Evolutionary conservation across 2,797 vertebrate species (phyloP), one percentile per base, ranked within the genome.

Genomic region (Dermochelys coriacea): DNA sequence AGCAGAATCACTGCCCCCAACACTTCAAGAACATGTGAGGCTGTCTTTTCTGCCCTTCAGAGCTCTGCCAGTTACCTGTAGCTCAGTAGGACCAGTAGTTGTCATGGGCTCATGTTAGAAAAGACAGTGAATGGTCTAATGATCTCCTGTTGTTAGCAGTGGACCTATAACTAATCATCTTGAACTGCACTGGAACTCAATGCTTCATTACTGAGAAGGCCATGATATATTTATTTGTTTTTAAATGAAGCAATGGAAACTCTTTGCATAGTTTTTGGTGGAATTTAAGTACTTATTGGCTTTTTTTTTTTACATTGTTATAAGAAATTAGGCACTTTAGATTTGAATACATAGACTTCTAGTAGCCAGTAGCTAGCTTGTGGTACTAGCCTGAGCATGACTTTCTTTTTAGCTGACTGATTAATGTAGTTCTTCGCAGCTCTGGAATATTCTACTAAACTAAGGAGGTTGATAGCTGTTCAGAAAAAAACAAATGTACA

Each of bases 161-260:
- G 34, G 77, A 37, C 54, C 31, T 61, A 27, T 83, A 84, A 64
- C 54, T 68, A 90, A 50, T 64, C 50, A 88, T 92, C 85, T 91
- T 78, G 50, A 82, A 41, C 29, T 8, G 6, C 45, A 29, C 51
- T 92, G 87, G 49, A 96, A 92, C 83, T 92, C 87, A 37, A 45
- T 88, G 85, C 34, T 80, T 88, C 45, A 45, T 94, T 86, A n/a
- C 84, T 77, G 84, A 85, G 87, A 47, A 86, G 80, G 89, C 79
- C 23, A 12, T 4, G 57, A 85, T n/a, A 2, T 86, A 85, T 93
- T 95, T 95, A 85, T 96, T 97, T 96, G 92, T 95, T 96, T 71
- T 68, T 88, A 84, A 93, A 93, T 52, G 85, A 96, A 86, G 79
- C 86, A 96, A 6, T 87, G 57, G 90, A 85, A 96, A 88, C 91